These are phyloP conservation scores for Temnothorax nylanderi DNA, from an alignment of 1,140 invertebrate species.

Conservation along the genomic window DNA sequence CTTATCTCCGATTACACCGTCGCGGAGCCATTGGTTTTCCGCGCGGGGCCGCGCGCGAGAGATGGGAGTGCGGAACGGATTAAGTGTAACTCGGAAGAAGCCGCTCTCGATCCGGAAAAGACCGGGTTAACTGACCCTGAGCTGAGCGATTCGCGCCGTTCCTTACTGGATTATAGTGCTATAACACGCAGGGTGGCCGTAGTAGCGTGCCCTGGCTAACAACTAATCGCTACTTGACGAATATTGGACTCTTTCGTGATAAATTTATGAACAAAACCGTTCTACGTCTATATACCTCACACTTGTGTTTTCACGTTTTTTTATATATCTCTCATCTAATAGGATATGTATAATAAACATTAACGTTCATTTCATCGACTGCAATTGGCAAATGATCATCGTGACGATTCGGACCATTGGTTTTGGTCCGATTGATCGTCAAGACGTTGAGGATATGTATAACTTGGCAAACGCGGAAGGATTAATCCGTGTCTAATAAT, in stretches of 20 bases:
- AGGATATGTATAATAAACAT: background rate
- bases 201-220: background rate
- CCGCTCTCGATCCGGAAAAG: background rate
- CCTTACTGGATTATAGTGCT: conserved; percentile 26
- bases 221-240: background rate
- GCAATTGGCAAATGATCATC: no score
- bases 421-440: no score
- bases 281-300: no score
- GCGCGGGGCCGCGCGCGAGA: conserved; percentile 6
- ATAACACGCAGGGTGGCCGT: background rate
- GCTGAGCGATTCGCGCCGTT: conserved; percentile 39
- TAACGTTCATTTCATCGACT: no score
- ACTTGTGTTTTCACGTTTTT: background rate
- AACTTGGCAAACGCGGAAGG: conserved; percentile 33
- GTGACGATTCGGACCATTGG: no score
- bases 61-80: conserved; percentile 51
- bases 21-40: conserved; percentile 51
- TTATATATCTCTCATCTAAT: background rate
- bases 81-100: conserved; percentile 68
- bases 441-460: background rate
- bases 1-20: conserved; percentile 52
- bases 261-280: background rate
- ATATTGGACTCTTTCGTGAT: background rate
- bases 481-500: conserved; percentile 47
- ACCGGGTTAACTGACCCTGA: conserved; percentile 46